phyloP scores from a whole-genome alignment of 1,140 invertebrate genomes.

The Philopotamus ludificatus region DNA sequence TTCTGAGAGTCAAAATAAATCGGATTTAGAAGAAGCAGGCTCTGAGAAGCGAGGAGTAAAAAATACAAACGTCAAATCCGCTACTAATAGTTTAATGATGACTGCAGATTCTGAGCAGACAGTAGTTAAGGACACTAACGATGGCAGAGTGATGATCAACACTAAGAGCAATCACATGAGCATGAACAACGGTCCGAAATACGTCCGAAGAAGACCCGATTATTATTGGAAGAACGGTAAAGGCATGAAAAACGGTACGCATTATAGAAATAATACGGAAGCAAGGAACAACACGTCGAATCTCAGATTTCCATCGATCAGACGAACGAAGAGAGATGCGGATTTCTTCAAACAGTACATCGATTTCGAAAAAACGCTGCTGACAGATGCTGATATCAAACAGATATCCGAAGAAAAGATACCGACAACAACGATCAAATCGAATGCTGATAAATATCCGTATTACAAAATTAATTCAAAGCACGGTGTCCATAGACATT shows the following conservation, averaged over 20 bases:
- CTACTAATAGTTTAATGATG: conserved; percentile 21
- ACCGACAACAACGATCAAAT: conserved; percentile 29
- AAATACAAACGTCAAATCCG: conserved; percentile 20
- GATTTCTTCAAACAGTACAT: conserved; percentile 15
- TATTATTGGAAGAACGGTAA: conserved; percentile 35
- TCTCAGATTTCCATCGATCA: conserved; percentile 9
- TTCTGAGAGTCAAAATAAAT: conserved; percentile 29
- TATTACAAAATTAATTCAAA: conserved; percentile 48
- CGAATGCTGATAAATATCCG: conserved; percentile 53
- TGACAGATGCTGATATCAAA: conserved; percentile 43
- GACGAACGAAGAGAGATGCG: conserved; percentile 24
- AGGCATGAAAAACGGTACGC: conserved; percentile 1
- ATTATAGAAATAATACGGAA: conserved; percentile 5
- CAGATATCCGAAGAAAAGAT: conserved; percentile 43
- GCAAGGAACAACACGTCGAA: neutral
- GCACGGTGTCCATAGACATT: conserved; percentile 46
- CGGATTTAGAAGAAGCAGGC: conserved; percentile 33
- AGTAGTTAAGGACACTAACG: conserved; percentile 41
- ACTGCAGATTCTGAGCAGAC: conserved; percentile 21
- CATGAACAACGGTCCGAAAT: conserved; percentile 33
- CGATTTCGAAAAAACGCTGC: conserved; percentile 43
- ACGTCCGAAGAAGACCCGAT: conserved; percentile 29
- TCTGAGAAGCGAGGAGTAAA: conserved; percentile 31
- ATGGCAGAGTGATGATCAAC: conserved; percentile 43
- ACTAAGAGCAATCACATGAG: conserved; percentile 40